These are phyloP conservation scores for Brachionus paranguensis DNA, from an alignment of 1,140 invertebrate genomes.

Conservation along the genomic window DNA sequence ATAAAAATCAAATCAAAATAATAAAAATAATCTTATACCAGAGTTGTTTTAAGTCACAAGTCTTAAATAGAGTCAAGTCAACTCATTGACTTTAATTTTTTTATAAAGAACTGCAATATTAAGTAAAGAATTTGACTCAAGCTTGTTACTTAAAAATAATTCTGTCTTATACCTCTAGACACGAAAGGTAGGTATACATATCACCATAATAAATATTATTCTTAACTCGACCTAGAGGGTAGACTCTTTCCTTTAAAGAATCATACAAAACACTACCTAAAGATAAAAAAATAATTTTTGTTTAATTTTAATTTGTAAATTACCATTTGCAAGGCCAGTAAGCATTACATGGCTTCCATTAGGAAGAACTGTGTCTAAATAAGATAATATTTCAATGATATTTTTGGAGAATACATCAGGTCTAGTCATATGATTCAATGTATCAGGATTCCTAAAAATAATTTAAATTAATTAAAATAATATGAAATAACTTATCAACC, in stretches of 20 bases:
- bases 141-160: too few species aligned
- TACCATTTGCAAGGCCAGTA: conserved; percentile 56
- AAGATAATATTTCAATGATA: conserved; percentile 49
- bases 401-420: conserved; percentile 50
- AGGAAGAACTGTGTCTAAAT: conserved; percentile 52
- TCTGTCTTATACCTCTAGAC: conserved; percentile 52
- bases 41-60: too few species aligned
- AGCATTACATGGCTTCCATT: conserved; percentile 56
- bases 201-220: conserved; percentile 56
- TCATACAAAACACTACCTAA: conserved; percentile 52
- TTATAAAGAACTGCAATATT: too few species aligned
- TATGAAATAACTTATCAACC: conserved; percentile 44
- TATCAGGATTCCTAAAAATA: conserved; percentile 45
- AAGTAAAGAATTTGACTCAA: too few species aligned
- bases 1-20: neutral
- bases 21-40: neutral
- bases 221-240: conserved; percentile 56
- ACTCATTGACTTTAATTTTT: too few species aligned
- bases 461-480: conserved; percentile 17
- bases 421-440: conserved; percentile 55
- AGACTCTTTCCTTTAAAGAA: conserved; percentile 52
- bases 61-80: too few species aligned
- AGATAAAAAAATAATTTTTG: neutral
- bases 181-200: conserved; percentile 57
- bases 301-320: neutral